Conservation (phyloP, 1,140 invertebrate genomes). For the Drosophila tropicalis region DNA sequence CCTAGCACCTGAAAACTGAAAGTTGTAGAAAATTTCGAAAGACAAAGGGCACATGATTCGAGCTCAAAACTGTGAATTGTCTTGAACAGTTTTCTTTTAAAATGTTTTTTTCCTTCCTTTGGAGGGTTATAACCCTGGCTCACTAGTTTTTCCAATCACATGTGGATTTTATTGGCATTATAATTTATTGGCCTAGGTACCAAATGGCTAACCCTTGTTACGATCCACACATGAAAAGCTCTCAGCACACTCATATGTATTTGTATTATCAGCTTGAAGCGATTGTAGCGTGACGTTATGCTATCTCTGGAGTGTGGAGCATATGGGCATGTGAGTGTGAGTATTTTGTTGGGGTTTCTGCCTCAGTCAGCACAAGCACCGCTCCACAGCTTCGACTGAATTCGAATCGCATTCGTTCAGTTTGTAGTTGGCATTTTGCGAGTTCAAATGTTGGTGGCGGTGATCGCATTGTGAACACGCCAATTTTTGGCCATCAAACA, state of each 20-base stretch:
- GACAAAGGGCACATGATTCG: too few relatives aligned
- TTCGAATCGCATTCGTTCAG: conserved; percentile 56
- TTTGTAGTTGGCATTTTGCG: conserved; percentile 72
- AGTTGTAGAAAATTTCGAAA: too few relatives aligned
- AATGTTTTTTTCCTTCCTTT: too few relatives aligned
- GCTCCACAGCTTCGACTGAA: conserved; percentile 27
- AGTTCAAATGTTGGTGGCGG: conserved; percentile 68
- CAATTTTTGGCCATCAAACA: conserved; percentile 26
- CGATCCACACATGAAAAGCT: conserved; percentile 37
- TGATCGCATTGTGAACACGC: conserved; percentile 34
- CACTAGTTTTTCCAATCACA: not conserved
- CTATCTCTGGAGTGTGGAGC: conserved; percentile 16
- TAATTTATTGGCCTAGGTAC: conserved; percentile 10
- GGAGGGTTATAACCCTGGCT: too few relatives aligned
- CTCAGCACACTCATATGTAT: conserved; percentile 6
- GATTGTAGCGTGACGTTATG: conserved; percentile 33
- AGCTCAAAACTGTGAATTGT: too few relatives aligned
- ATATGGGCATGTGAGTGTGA: conserved; percentile 51
- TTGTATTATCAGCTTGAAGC: not conserved
- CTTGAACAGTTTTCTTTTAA: too few relatives aligned
- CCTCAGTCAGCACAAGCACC: conserved; percentile 42
- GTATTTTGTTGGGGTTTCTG: conserved; percentile 33
- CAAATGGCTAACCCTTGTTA: conserved; percentile 1
- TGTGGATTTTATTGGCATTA: conserved; percentile 4
- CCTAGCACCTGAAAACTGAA: too few relatives aligned